These are phyloP conservation scores for Leucozona laternaria DNA, from an alignment of 2,888 invertebrate species.

Conservation along the genomic window DNA sequence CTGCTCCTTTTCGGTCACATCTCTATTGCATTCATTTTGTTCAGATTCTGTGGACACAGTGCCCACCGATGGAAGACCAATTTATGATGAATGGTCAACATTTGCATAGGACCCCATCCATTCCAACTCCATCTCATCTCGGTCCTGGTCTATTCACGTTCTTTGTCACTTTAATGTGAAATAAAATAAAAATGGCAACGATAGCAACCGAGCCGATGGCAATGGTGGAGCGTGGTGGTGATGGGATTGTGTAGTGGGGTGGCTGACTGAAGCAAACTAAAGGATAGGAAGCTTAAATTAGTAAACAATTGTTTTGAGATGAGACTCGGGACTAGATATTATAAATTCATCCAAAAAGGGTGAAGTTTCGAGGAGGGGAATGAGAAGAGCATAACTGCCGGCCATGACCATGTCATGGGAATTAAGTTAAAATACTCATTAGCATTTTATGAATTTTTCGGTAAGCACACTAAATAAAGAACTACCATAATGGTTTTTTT, in stretches of 20 bases:
- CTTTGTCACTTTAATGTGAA: not conserved
- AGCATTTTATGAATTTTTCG: constrained; percentile 70
- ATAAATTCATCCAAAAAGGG: constrained; percentile 51
- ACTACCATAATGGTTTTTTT: constrained; percentile 42
- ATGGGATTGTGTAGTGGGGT: not conserved
- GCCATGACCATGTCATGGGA: constrained; percentile 57
- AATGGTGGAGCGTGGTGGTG: not conserved
- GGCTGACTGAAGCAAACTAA: not conserved
- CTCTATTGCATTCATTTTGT: constrained; percentile 15
- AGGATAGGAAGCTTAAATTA: constrained; percentile 47
- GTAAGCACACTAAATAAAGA: constrained; percentile 43
- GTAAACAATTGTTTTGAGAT: constrained; percentile 61
- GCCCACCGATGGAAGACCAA: constrained; percentile 41
- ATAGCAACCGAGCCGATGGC: constrained; percentile 20
- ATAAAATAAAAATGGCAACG: constrained; percentile 23
- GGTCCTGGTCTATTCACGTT: constrained; percentile 11
- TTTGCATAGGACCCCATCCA: constrained; percentile 23
- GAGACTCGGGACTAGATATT: constrained; percentile 34
- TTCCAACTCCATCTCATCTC: not conserved
- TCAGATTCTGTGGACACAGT: constrained; percentile 23
- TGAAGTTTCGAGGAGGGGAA: not conserved
- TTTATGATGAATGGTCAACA: constrained; percentile 65
- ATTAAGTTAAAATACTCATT: constrained; percentile 69
- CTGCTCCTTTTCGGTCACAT: constrained; percentile 23
- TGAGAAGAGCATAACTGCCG: not conserved